These are phyloP conservation scores for Ormia ochracea DNA, from an alignment of 2,888 invertebrate genomes.

Conservation along the genomic window DNA sequence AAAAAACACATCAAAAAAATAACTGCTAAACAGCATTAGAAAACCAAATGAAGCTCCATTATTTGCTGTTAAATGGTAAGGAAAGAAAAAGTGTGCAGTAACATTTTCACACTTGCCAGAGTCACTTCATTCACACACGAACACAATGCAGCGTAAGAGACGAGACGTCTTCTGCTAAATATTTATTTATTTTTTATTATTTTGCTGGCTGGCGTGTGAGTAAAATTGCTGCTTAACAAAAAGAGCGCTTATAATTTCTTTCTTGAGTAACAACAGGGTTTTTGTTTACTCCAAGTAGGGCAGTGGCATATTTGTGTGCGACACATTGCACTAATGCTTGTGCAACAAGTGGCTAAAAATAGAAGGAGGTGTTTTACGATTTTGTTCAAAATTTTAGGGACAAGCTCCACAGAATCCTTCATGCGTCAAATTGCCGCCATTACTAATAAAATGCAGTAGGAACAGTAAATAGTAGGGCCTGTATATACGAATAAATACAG, in stretches of 20 bases:
- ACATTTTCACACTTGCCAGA: constrained; percentile 47
- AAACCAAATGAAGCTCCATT: constrained; percentile 27
- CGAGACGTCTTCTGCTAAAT: not conserved
- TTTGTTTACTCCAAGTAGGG: not conserved
- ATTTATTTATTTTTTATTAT: no score
- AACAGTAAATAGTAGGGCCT: no score
- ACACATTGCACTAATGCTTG: no score
- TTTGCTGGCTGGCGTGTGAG: constrained; percentile 7
- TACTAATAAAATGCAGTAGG: no score
- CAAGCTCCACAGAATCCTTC: no score
- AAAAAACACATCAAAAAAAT: no score
- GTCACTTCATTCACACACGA: not conserved
- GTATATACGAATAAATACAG: no score
- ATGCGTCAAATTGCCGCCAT: no score
- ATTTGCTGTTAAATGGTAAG: constrained; percentile 38
- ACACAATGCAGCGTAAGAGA: not conserved
- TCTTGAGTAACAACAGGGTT: not conserved
- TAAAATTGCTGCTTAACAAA: constrained; percentile 28
- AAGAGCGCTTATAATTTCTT: constrained; percentile 6
- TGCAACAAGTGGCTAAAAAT: no score
- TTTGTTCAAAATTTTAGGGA: no score
- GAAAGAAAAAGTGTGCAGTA: constrained; percentile 39
- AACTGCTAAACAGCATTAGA: not conserved
- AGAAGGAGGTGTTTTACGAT: no score
- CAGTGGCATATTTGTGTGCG: not conserved